Percentiles rank a stretch among this genome's conserved stretches.
Evolutionary conservation across 2,888 invertebrate species (phyloP).

Genomic region (Mesorhabditis spiculigera): DNA sequence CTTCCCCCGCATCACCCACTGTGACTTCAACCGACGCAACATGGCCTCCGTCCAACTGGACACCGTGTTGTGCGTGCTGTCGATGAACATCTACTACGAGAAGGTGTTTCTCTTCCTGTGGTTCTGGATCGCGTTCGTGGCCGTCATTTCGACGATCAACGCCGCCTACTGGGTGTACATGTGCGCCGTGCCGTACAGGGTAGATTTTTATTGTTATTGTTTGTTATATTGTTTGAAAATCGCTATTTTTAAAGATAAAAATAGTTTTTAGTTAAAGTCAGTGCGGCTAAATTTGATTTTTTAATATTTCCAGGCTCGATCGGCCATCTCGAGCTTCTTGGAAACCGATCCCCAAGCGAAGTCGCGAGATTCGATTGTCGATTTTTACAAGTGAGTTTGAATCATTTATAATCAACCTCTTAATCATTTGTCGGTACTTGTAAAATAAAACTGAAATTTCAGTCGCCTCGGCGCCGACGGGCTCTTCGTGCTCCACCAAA

Average conservation of each 20-base stretch:
- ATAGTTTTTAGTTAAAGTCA: neutral
- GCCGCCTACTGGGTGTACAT: conserved; percentile 39
- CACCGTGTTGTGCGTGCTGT: conserved; percentile 55
- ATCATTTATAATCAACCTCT: too few species aligned
- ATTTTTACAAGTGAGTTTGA: neutral
- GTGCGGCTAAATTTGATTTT: neutral
- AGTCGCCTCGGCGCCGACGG: conserved; percentile 47
- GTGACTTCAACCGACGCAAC: conserved; percentile 51
- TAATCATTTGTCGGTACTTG: too few species aligned
- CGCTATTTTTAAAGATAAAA: neutral
- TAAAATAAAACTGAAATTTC: conserved; percentile 14
- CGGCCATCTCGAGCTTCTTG: neutral
- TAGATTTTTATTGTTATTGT: neutral
- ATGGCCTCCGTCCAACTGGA: conserved; percentile 52
- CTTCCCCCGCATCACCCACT: conserved; percentile 55
- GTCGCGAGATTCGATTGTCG: neutral
- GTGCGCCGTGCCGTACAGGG: neutral
- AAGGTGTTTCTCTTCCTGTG: conserved; percentile 57
- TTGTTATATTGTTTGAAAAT: too few species aligned
- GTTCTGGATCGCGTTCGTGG: conserved; percentile 57
- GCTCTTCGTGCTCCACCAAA: conserved; percentile 52
- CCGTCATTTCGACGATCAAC: conserved; percentile 43
- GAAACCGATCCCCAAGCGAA: conserved; percentile 2
- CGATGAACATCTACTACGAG: conserved; percentile 58
- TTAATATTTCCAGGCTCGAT: neutral